phyloP scores from a whole-genome alignment of 1,140 invertebrate species.

The Octopus bimaculoides region DNA sequence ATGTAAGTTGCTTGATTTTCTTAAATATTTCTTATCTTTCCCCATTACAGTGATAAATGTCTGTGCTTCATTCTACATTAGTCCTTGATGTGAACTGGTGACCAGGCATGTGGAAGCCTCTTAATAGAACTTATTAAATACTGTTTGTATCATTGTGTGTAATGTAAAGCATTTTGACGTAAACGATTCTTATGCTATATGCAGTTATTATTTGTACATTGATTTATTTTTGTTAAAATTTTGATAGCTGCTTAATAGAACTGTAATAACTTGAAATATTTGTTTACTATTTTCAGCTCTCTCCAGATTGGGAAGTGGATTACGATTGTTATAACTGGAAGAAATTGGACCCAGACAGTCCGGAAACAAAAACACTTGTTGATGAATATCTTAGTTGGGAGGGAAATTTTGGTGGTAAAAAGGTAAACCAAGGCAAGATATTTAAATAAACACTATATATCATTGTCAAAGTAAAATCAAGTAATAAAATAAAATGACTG shows the following conservation, averaged over 20 bases:
- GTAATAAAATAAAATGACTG: too few relatives aligned
- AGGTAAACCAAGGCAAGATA: constrained; percentile 98
- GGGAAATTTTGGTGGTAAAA: constrained; percentile 80
- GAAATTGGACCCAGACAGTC: constrained; percentile 81
- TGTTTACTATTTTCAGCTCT: constrained; percentile 65
- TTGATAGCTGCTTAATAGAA: too few relatives aligned
- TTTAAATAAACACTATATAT: constrained; percentile 81
- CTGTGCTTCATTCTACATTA: too few relatives aligned
- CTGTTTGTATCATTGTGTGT: too few relatives aligned
- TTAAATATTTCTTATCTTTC: neutral
- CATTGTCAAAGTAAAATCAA: too few relatives aligned
- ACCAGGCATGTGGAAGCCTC: too few relatives aligned
- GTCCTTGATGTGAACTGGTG: too few relatives aligned
- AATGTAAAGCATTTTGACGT: too few relatives aligned
- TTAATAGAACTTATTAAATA: too few relatives aligned
- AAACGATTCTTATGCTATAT: neutral
- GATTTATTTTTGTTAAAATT: too few relatives aligned
- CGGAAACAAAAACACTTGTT: constrained; percentile 87
- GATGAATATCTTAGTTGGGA: constrained; percentile 91
- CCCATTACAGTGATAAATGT: too few relatives aligned
- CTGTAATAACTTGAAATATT: neutral
- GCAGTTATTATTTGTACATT: neutral
- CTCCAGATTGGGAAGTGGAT: constrained; percentile 92
- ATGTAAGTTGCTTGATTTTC: constrained; percentile 60
- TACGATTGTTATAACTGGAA: constrained; percentile 97